Conservation (phyloP, 2,797 vertebrate species). For the Hozukius guyotensis region DNA sequence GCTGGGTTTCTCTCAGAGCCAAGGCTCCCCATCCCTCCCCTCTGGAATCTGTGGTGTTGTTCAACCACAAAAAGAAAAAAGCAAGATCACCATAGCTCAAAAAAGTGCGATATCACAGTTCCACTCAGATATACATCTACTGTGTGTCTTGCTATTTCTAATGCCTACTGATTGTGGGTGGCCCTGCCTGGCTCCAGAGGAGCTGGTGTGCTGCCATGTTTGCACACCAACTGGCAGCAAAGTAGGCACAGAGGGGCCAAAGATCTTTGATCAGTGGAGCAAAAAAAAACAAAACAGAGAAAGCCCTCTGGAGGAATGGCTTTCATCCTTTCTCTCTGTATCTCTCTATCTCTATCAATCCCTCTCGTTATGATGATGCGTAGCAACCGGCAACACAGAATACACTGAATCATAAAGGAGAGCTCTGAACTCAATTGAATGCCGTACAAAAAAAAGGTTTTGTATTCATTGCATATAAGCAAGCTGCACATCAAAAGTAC, state of each 20-base stretch:
- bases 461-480: slow-evolving; percentile 50
- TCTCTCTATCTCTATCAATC: slow-evolving; percentile 43
- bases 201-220: slow-evolving; percentile 54
- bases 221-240: slow-evolving; percentile 57
- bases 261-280: slow-evolving; percentile 62
- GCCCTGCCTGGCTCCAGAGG: slow-evolving; percentile 37
- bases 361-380: slow-evolving; percentile 38
- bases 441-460: slow-evolving; percentile 54
- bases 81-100: slow-evolving; percentile 6
- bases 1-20: slow-evolving; percentile 17
- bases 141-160: slow-evolving; percentile 2
- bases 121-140: slow-evolving; percentile 12
- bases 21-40: neutral
- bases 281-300: slow-evolving; percentile 32
- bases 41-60: slow-evolving; percentile 2
- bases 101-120: slow-evolving; percentile 28
- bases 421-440: slow-evolving; percentile 41
- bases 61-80: slow-evolving; percentile 22
- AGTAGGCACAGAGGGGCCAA: slow-evolving; percentile 37
- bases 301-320: slow-evolving; percentile 50
- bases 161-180: slow-evolving; percentile 53
- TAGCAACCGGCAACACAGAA: slow-evolving; percentile 35
- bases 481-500: slow-evolving; percentile 56
- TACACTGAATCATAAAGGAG: slow-evolving; percentile 37
- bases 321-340: slow-evolving; percentile 57